phyloP scores from a whole-genome alignment of 1,140 invertebrate genomes.

The Zaprionus davidi region DNA sequence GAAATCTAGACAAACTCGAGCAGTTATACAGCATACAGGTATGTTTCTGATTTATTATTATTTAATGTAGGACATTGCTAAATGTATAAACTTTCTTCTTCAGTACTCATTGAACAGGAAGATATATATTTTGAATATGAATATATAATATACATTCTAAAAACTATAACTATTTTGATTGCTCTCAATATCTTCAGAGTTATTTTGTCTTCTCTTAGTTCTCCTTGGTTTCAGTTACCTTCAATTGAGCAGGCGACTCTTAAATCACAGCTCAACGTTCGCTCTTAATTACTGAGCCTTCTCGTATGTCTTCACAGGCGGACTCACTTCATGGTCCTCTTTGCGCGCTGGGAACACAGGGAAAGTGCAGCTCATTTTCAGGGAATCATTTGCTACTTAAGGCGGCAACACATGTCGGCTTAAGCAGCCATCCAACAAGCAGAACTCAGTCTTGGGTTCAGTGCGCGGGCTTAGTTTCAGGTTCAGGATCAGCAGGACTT shows the following conservation, averaged over 20 bases:
- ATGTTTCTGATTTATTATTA: neutral
- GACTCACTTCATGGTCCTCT: neutral
- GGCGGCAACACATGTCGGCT: constrained; percentile 69
- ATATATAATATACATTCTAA: too few relatives aligned
- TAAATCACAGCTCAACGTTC: neutral
- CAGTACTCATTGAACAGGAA: too few relatives aligned
- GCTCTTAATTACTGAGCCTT: neutral
- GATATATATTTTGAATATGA: too few relatives aligned
- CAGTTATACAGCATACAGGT: neutral
- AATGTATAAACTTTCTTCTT: too few relatives aligned
- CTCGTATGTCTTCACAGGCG: neutral
- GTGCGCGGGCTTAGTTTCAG: constrained; percentile 31
- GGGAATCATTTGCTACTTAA: constrained; percentile 60
- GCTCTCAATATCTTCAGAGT: neutral
- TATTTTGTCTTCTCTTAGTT: neutral
- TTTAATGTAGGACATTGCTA: neutral
- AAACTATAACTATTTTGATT: neutral
- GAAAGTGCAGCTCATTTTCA: constrained; percentile 40
- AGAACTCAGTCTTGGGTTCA: constrained; percentile 1
- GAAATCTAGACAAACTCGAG: neutral
- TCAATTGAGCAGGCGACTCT: neutral
- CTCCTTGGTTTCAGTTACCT: neutral
- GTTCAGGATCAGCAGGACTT: constrained; percentile 21
- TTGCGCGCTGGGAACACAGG: constrained; percentile 14
- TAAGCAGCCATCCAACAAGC: constrained; percentile 49